These are phyloP conservation scores for Drosophila helvetica DNA, from an alignment of 2,888 invertebrate species.

Conservation along the genomic window DNA sequence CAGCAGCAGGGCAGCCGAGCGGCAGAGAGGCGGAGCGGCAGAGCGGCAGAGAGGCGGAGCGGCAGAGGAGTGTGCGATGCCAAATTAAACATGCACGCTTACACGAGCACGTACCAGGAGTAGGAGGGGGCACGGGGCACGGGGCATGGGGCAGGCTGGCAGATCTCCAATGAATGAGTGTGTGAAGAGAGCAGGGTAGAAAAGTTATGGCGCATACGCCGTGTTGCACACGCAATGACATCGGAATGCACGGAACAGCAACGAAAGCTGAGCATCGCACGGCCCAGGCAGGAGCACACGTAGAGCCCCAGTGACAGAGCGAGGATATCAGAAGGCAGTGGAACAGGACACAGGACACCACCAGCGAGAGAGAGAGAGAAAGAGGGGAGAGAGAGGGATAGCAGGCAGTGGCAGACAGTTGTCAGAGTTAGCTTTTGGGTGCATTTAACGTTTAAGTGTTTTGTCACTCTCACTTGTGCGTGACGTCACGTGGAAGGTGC, in stretches of 20 bases:
- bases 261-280: slow-evolving; percentile 4
- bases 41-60: neutral
- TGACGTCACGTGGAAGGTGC: slow-evolving; percentile 68
- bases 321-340: neutral
- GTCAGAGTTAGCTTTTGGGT: slow-evolving; percentile 51
- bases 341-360: neutral
- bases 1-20: neutral
- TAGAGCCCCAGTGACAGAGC: neutral
- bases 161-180: neutral
- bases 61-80: slow-evolving; percentile 55
- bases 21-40: neutral
- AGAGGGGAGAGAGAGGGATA: neutral
- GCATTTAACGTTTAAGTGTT: slow-evolving; percentile 75
- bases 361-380: neutral
- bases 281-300: neutral
- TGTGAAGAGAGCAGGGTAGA: slow-evolving; percentile 1
- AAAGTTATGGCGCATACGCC: slow-evolving; percentile 63
- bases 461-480: slow-evolving; percentile 68
- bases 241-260: slow-evolving; percentile 45
- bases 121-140: neutral
- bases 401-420: slow-evolving; percentile 30
- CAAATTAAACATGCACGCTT: slow-evolving; percentile 75
- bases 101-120: slow-evolving; percentile 58
- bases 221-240: slow-evolving; percentile 65
- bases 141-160: neutral